Evolutionary conservation across 1,140 invertebrate species (phyloP), one percentile per base, ranked within the genome.

Genomic region (Polypedilum vanderplanki): DNA sequence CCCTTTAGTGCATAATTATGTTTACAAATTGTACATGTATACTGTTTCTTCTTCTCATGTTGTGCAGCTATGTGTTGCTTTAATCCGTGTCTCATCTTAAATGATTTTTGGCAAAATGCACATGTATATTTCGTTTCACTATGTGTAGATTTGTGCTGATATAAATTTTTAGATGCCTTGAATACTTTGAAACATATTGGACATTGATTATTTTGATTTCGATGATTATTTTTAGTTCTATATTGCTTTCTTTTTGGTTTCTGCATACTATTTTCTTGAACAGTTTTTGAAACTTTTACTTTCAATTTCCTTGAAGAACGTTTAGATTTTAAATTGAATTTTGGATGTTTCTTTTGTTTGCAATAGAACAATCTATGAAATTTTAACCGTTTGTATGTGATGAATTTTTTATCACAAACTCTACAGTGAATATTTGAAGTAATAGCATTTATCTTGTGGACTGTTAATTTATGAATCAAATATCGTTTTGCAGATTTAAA

Each of bases 1-100:
- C 81, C 78, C 77, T 82, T 82, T 41, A 82, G 77, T 24, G 81
- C 80, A 76, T 80, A 82, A 41, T 77, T 74, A 74, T 81, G 80
- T 76, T 79, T 77, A 70, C 81, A 82, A 22, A 80, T 79, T 4
- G 77, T 76, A 78, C 81, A 82, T 40, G 77, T 75, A 67, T 79
- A 78, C 17, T 80, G 81, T 75, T 81, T 82, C 15, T 80, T 75
- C 76, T 81, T 78, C 75, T 81, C 76, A 76, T 82, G 81, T 74
- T 78, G 81, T 65, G 79, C 81, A 74, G 79, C 79, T 57, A 80
- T 77, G 76, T 82, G 81, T 75, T 82, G 81, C 0, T 78, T 80
- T 7, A 82, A 75, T 0, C 81, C 81, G 65, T 80, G 78, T 17
- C 78, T 78, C 5, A 81, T 77, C 76, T 82, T 82, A 73, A 81